A percentile compares a stretch with the other conserved stretches of the same genome.
These are phyloP conservation scores for Oophaga sylvatica DNA, from an alignment of 2,797 vertebrate genomes.

Conservation along the genomic window DNA sequence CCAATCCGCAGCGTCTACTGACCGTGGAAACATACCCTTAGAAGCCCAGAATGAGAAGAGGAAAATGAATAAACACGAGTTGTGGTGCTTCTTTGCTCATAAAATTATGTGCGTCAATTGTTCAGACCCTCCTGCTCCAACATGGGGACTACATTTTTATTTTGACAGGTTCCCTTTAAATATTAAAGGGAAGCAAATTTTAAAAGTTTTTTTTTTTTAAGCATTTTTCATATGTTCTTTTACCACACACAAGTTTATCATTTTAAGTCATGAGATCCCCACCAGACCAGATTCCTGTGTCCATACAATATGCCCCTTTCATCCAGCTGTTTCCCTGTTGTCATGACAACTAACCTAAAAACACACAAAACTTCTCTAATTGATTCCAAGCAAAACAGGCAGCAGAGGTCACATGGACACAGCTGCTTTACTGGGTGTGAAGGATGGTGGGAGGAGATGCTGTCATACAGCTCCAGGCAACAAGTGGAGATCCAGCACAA, in stretches of 20 bases:
- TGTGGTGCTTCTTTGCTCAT: too few relatives aligned
- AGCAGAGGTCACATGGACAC: constrained; percentile 54
- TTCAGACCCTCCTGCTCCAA: too few relatives aligned
- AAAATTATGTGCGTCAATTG: too few relatives aligned
- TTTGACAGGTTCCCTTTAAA: too few relatives aligned
- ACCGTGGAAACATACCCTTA: too few relatives aligned
- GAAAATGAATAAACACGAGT: too few relatives aligned
- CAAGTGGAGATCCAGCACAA: neutral
- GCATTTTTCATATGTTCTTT: neutral
- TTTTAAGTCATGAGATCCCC: constrained; percentile 9
- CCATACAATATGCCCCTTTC: constrained; percentile 52
- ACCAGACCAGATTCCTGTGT: neutral
- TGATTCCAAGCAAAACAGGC: constrained; percentile 53
- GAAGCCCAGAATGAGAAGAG: too few relatives aligned
- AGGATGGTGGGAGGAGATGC: constrained; percentile 13
- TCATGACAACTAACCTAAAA: constrained; percentile 20
- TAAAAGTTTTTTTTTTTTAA: neutral
- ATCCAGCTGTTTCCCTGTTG: constrained; percentile 55
- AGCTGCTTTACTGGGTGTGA: constrained; percentile 57
- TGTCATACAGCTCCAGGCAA: constrained; percentile 32
- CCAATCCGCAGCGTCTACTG: too few relatives aligned
- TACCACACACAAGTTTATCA: neutral
- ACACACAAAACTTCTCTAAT: constrained; percentile 43
- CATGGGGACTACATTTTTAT: too few relatives aligned
- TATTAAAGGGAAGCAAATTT: too few relatives aligned